Evolutionary conservation across 2,888 invertebrate species (phyloP), one percentile per base, ranked within the genome.

Genomic region (Tinea semifulvella): DNA sequence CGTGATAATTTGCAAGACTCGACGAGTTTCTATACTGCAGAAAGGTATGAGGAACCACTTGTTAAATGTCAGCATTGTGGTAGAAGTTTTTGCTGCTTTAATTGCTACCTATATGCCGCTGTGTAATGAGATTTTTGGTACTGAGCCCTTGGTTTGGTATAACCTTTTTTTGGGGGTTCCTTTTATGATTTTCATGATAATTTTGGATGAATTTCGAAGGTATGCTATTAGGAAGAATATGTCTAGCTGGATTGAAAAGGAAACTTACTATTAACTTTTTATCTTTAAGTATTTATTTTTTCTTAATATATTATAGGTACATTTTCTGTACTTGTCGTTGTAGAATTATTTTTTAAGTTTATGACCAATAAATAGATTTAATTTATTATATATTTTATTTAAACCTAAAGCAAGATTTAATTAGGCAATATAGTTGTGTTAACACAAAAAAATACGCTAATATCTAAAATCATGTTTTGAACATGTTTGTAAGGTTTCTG

Each of bases 1-100:
- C 68, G 83, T 89, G 47, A 85, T 92, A 49, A 88, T 91, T 56
- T 90, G 91, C 63, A 92, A 92, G 65, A 92, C 91, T 0, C 77
- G 91, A 48, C 79, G 90, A 52, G 84, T 90, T 56, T 91, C 91
- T 1, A 65, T 92, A 25, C 56, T 89, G 42, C 86, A 88, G 53
- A 91, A 92, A 58, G 90, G 91, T 49, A 91, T 92, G 91, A 84
- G 68, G 18, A 89, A 89, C 54, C 84, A 85, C 62, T 77, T 86
- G 3, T 60, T 89, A 25, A 88, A 88, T 55, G 54, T 82, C 1
- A 86, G 87, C 49, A 82, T 89, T 44, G 39, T 87, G 1, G 68
- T 87, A 45, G 86, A 90, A 63, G 82, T 90, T 14, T 57, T 82
- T n/a, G 77, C 88, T 14, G 89, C 90, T 13, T 67, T 85, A 38